Evolutionary conservation across 2,113 vertebrate genomes (phyloP).

Genomic region (Daubentonia madagascariensis): DNA sequence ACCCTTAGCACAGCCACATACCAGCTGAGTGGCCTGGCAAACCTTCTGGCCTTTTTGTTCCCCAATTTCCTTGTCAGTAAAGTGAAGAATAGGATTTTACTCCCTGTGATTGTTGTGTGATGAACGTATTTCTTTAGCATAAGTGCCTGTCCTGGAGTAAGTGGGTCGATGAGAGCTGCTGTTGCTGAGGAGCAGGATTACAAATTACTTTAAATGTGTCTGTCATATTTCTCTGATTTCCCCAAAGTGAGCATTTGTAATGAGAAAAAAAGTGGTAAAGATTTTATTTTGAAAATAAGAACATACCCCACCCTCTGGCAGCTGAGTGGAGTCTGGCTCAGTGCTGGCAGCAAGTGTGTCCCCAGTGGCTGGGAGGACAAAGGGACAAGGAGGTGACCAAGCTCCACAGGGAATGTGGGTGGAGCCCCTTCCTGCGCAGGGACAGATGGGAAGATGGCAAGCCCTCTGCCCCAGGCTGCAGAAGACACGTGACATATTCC

Average conservation of each 20-base stretch:
- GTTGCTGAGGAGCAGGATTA: neutral
- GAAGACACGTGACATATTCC: neutral
- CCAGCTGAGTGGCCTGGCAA: neutral
- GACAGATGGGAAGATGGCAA: neutral
- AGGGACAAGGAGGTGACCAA: neutral
- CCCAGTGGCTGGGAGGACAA: neutral
- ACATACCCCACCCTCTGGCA: neutral
- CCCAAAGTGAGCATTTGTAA: neutral
- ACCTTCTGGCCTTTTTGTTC: no score
- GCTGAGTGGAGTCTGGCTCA: neutral
- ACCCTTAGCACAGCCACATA: rapidly evolving
- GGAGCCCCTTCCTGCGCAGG: neutral
- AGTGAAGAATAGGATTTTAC: neutral
- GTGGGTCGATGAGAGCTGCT: neutral
- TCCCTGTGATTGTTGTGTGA: neutral
- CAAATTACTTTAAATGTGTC: neutral
- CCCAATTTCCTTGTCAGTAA: neutral
- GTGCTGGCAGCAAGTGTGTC: neutral
- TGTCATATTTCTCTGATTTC: neutral
- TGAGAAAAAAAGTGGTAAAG: neutral
- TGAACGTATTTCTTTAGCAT: neutral
- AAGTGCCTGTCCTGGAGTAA: neutral
- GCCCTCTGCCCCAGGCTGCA: neutral
- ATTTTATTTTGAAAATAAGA: neutral
- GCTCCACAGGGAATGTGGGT: neutral